phyloP scores from a whole-genome alignment of 1,140 invertebrate genomes.

The Colletes gigas region DNA sequence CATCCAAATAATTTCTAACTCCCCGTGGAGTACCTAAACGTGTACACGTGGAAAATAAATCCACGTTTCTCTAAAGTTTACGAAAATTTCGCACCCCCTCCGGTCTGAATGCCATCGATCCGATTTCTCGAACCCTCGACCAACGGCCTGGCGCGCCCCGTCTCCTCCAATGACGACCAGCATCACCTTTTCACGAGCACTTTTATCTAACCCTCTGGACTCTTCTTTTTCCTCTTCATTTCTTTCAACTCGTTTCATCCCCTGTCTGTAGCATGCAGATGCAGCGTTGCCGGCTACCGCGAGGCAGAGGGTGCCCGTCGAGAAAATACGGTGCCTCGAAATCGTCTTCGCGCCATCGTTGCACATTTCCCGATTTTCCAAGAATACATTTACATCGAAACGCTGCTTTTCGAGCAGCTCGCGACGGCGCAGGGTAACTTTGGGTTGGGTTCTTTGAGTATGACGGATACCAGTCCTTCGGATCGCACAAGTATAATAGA shows the following conservation, averaged over 20 bases:
- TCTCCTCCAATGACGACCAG: not conserved
- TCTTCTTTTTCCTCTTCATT: conserved; percentile 43
- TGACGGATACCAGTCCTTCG: too few species aligned
- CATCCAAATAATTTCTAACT: too few species aligned
- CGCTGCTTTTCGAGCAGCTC: too few species aligned
- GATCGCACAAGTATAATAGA: not conserved
- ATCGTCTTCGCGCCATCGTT: not conserved
- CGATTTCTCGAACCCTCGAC: conserved; percentile 19
- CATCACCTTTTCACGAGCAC: conserved; percentile 59
- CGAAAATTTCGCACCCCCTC: not conserved
- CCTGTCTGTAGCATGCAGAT: conserved; percentile 13
- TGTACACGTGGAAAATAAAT: too few species aligned
- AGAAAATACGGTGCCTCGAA: not conserved
- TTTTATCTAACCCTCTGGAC: conserved; percentile 46
- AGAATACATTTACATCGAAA: too few species aligned
- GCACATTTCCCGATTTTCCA: not conserved
- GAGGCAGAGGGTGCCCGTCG: not conserved
- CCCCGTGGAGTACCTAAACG: too few species aligned
- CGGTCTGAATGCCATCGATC: conserved; percentile 40
- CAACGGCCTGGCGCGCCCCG: not conserved
- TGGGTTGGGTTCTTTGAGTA: too few species aligned
- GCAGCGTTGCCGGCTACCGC: conserved; percentile 20
- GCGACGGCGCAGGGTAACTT: too few species aligned
- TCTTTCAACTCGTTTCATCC: conserved; percentile 55
- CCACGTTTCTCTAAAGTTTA: not conserved